Base-by-base conservation (phyloP, 2,888 invertebrate genomes). In the Norana najaformis region DNA sequence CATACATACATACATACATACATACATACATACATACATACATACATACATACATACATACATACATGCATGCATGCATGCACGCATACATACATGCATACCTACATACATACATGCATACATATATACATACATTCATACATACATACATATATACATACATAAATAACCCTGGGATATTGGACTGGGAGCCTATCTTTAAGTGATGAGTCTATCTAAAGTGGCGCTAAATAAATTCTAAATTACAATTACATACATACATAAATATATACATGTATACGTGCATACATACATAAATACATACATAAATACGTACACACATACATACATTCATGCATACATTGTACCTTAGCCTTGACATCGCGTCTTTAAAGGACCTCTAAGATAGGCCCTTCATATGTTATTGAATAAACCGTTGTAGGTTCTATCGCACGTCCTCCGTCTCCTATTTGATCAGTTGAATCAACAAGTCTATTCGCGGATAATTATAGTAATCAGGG, bases 21-120 rank as follows among this genome's bases (percentile, higher is more conserved):
- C 89, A 89, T 38, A n/a, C 89, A 89, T 83, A 39, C 89, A 89
- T 83, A 23, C 69, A 89, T 83, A 36, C 89, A 89, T 34, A n/a
- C 35, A 89, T n/a, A 38, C 35, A 88, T 89, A n/a, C 23, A 89
- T 89, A 53, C 37, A 89, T 89, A 39, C 37, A 89, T 82, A 39
- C 83, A 89, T 82, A 47, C 37, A 6, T 82, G n/a, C 83, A 23
- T 41, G 30, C 30, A 83, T n/a, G 30, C 23, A 83, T 14, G 3
- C 23, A 35, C 35, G 34, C 8, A 35, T 13, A 83, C 5, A 35
- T 34, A 83, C 53, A 53, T 23, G 23, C 53, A 53, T 23, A 53
- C 53, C 16, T 23, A 53, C 53, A 53, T 23, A 53, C 53, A 53
- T 23, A 53, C 53, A 53, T 23, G 53, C 18, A n/a, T n/a, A n/a